Conservation (phyloP, 2,888 invertebrate genomes). For the Drosophila seclusa region DNA sequence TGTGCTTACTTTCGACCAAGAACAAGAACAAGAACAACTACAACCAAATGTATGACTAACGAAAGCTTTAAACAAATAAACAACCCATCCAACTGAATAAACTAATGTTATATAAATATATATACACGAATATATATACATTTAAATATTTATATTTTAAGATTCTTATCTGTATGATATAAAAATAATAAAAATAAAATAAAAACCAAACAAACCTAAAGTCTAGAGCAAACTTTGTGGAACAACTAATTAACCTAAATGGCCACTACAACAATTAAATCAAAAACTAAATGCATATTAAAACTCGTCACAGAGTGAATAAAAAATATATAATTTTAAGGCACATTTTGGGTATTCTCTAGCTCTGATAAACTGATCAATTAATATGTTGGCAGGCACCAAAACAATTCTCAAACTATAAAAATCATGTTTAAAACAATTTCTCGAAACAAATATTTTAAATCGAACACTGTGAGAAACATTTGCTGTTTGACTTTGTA, state of each 20-base stretch:
- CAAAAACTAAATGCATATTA: slow-evolving; percentile 13
- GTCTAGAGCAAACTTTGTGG: slow-evolving; percentile 68
- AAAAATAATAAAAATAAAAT: slow-evolving; percentile 32
- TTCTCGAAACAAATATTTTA: background rate
- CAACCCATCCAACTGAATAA: slow-evolving; percentile 69
- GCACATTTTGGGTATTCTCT: slow-evolving; percentile 23
- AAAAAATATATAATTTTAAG: background rate
- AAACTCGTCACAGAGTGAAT: background rate
- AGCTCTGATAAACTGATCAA: slow-evolving; percentile 7
- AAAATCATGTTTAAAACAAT: background rate
- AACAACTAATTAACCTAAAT: slow-evolving; percentile 60
- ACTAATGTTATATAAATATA: slow-evolving; percentile 24
- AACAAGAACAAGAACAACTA: slow-evolving; percentile 16
- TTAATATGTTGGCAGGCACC: background rate
- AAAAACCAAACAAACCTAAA: slow-evolving; percentile 31
- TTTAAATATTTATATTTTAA: slow-evolving; percentile 41
- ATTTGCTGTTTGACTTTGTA: background rate
- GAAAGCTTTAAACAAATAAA: slow-evolving; percentile 71
- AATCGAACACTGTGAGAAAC: background rate
- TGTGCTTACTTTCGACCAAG: slow-evolving; percentile 52
- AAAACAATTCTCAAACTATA: background rate
- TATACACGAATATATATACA: slow-evolving; percentile 18
- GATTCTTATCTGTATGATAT: slow-evolving; percentile 56
- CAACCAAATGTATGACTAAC: slow-evolving; percentile 58
- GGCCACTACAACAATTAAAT: slow-evolving; percentile 28